A percentile compares a stretch with the other conserved stretches of the same genome.
These are phyloP conservation scores for Neolamprologus ventralis DNA, from an alignment of 2,113 vertebrate species.

Conservation along the genomic window DNA sequence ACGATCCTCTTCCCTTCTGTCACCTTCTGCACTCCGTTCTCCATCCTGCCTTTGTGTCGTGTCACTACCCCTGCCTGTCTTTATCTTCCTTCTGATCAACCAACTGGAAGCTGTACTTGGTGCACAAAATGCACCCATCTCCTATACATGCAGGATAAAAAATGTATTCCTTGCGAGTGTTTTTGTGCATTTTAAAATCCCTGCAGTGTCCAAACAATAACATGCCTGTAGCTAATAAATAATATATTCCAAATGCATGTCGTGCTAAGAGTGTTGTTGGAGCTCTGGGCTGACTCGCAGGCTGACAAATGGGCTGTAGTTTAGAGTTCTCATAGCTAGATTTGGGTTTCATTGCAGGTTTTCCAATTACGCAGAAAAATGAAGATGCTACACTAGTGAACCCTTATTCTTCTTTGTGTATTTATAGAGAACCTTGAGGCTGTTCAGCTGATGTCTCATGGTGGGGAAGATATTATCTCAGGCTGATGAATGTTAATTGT, in stretches of 20 bases:
- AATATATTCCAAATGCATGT: not conserved
- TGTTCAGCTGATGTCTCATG: not conserved
- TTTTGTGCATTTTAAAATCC: not conserved
- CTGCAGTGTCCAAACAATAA: not conserved
- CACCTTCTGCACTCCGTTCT: not conserved
- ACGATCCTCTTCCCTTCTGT: not conserved
- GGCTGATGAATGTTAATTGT: not conserved
- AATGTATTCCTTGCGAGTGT: slow-evolving; percentile 16
- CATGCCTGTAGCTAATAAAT: not conserved
- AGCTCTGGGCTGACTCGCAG: not conserved
- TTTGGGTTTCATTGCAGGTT: not conserved
- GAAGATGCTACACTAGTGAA: not conserved
- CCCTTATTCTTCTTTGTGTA: not conserved
- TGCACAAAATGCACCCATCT: not conserved
- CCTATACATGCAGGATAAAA: slow-evolving; percentile 11
- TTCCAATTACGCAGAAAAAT: not conserved
- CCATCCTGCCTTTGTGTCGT: not conserved
- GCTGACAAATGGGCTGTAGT: not conserved
- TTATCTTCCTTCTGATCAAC: not conserved
- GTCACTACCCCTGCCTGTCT: not conserved
- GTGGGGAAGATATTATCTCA: not conserved
- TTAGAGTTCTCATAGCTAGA: not conserved
- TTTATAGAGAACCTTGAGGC: not conserved
- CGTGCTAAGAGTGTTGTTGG: not conserved
- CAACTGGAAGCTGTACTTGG: not conserved